These are phyloP conservation scores for Protobothrops mucrosquamatus DNA, from an alignment of 2,113 vertebrate species.

Conservation along the genomic window DNA sequence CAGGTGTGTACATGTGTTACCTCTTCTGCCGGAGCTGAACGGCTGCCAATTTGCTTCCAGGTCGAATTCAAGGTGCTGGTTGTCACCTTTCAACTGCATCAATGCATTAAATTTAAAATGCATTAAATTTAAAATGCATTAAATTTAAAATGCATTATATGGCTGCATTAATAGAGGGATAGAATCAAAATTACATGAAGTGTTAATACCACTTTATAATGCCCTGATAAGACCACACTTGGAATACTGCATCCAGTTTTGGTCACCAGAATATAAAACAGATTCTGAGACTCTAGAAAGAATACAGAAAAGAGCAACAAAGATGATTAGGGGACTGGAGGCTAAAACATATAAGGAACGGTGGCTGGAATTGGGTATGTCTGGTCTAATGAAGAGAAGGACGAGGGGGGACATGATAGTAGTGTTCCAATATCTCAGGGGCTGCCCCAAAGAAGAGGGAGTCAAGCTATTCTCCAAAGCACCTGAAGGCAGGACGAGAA, in stretches of 20 bases:
- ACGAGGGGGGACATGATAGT: background rate
- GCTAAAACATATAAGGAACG: background rate
- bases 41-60: background rate
- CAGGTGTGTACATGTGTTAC: background rate
- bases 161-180: background rate
- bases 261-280: background rate
- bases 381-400: background rate
- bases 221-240: background rate
- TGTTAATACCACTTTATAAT: background rate
- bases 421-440: background rate
- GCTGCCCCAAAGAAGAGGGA: too few species aligned
- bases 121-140: too few species aligned
- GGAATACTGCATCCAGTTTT: background rate
- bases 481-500: too few species aligned
- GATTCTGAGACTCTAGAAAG: background rate
- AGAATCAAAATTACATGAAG: background rate
- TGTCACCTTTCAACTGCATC: background rate
- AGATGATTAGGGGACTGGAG: background rate
- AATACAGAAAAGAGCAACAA: background rate
- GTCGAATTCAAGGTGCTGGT: background rate
- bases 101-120: too few species aligned
- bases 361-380: background rate
- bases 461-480: too few species aligned
- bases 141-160: too few species aligned
- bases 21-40: background rate